phyloP scores from a whole-genome alignment of 2,113 vertebrate genomes.

The Promerops cafer region DNA sequence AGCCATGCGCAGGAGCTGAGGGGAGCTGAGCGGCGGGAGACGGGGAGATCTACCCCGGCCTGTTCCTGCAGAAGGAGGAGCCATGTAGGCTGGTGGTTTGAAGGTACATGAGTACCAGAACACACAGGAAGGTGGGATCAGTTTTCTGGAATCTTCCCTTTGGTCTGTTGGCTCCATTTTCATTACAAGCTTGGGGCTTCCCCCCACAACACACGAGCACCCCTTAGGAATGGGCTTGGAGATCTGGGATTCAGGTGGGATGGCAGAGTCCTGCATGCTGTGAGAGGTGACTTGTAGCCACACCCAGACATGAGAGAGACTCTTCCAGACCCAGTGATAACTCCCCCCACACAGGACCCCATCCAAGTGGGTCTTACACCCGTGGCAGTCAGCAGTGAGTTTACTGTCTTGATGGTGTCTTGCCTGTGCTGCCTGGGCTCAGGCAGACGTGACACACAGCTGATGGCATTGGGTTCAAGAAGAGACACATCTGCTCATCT shows the following conservation, averaged over 20 bases:
- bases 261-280: not conserved
- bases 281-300: not conserved
- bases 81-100: not conserved
- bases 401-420: not conserved
- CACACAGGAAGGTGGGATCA: not conserved
- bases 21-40: fast-evolving
- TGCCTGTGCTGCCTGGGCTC: not conserved
- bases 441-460: not conserved
- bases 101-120: not conserved
- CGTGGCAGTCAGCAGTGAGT: not conserved
- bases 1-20: not conserved
- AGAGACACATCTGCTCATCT: not conserved
- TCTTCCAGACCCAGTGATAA: not conserved
- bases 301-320: not conserved
- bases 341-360: not conserved
- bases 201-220: fast-evolving
- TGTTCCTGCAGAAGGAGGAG: not conserved
- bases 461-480: not conserved
- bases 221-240: fast-evolving
- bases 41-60: not conserved
- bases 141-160: not conserved
- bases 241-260: not conserved
- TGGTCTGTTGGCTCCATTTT: not conserved
- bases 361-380: not conserved
- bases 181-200: not conserved